Conservation (phyloP, 2,113 vertebrate genomes). For the Tetrao urogallus region DNA sequence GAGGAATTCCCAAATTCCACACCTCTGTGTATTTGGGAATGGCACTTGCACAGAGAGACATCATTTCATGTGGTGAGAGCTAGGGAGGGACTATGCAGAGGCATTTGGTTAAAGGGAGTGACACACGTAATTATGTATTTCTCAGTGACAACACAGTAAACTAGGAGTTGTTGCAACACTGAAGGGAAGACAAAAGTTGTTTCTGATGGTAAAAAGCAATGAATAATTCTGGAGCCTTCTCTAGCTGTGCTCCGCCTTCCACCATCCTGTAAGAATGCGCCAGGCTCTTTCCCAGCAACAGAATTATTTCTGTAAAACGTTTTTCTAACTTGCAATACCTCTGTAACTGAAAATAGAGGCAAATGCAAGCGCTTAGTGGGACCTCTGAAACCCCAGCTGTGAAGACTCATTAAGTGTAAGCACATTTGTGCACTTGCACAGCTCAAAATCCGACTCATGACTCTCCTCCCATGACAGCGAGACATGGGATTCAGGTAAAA, state of each 20-base stretch:
- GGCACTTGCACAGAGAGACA: fast-evolving
- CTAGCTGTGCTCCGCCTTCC: background rate
- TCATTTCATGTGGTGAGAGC: background rate
- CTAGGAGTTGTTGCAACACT: background rate
- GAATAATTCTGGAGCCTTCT: conserved; percentile 30
- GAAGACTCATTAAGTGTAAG: conserved; percentile 57
- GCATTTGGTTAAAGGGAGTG: background rate
- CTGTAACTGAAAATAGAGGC: conserved; percentile 52
- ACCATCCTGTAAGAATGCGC: background rate
- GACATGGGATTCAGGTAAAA: conserved; percentile 39
- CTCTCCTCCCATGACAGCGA: conserved; percentile 10
- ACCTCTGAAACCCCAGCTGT: conserved; percentile 64
- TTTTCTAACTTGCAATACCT: conserved; percentile 28
- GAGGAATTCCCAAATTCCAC: background rate
- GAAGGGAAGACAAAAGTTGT: conserved; percentile 17
- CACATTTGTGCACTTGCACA: conserved; percentile 52
- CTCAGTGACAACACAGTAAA: conserved; percentile 4
- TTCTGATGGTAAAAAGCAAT: conserved; percentile 9
- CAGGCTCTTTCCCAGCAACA: conserved; percentile 49
- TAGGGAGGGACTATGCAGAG: background rate
- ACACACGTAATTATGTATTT: background rate
- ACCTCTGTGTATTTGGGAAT: background rate
- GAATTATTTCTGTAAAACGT: conserved; percentile 46
- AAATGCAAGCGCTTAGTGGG: background rate
- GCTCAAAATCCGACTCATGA: conserved; percentile 51